Conservation (phyloP, 2,888 invertebrate genomes). For the Lepidochitona cinerea region DNA sequence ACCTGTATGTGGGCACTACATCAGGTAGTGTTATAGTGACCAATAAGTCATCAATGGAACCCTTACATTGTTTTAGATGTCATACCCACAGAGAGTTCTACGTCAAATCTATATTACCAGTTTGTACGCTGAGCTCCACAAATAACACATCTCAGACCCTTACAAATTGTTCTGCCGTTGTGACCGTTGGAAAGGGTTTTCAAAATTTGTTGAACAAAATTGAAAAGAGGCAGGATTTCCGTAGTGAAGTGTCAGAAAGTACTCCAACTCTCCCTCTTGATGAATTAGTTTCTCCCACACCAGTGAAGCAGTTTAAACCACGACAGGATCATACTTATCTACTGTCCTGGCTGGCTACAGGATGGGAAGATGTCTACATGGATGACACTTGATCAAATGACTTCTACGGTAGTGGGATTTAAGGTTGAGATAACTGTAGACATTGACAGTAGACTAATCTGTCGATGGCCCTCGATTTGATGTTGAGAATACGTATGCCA, state of each 20-base stretch:
- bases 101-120: constrained; percentile 50
- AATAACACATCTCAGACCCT: neutral
- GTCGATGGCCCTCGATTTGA: too few species aligned
- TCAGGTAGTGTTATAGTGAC: constrained; percentile 95
- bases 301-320: constrained; percentile 8
- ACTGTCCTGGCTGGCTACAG: constrained; percentile 50
- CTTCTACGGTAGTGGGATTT: too few species aligned
- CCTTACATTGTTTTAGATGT: constrained; percentile 88
- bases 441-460: too few species aligned
- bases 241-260: neutral
- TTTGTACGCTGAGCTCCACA: constrained; percentile 16
- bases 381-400: too few species aligned
- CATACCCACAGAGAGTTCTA: constrained; percentile 55
- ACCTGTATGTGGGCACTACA: constrained; percentile 90
- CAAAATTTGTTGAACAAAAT: constrained; percentile 38
- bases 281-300: neutral
- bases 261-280: neutral
- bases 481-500: too few species aligned
- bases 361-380: constrained; percentile 41
- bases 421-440: too few species aligned
- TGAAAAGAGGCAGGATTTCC: neutral
- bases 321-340: constrained; percentile 44
- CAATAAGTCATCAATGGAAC: constrained; percentile 83
- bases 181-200: constrained; percentile 56
- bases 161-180: constrained; percentile 30